phyloP scores from a whole-genome alignment of 2,113 vertebrate genomes.

The Danionella cerebrum region DNA sequence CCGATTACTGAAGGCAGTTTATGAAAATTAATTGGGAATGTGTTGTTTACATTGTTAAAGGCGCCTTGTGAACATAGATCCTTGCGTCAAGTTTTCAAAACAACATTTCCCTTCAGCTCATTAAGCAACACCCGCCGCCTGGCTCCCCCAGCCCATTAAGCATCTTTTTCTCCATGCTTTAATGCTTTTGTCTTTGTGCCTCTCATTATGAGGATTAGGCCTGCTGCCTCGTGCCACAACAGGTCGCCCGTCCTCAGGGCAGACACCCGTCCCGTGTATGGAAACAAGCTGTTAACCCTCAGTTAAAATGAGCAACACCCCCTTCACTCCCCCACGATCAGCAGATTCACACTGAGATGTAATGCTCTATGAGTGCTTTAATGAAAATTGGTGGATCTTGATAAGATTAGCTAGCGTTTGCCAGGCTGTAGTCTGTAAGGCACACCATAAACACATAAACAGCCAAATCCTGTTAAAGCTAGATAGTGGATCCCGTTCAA shows the following conservation, averaged over 20 bases:
- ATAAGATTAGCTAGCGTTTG: constrained; percentile 33
- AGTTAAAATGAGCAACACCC: constrained; percentile 13
- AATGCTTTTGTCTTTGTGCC: not conserved
- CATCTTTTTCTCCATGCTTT: not conserved
- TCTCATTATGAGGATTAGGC: constrained; percentile 20
- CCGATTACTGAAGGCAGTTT: not conserved
- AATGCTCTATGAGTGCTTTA: constrained; percentile 28
- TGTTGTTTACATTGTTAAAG: not conserved
- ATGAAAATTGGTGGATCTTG: constrained; percentile 32
- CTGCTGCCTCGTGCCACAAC: constrained; percentile 18
- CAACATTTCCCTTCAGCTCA: not conserved
- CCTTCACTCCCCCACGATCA: not conserved
- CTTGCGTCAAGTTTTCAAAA: not conserved
- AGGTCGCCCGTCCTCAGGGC: constrained; percentile 9
- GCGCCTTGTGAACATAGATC: not conserved
- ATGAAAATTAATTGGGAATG: not conserved
- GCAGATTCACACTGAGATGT: constrained; percentile 17
- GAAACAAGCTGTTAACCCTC: constrained; percentile 26
- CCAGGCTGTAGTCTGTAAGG: constrained; percentile 11
- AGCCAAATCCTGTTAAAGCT: constrained; percentile 37
- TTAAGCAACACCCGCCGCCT: not conserved
- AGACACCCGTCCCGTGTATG: not conserved
- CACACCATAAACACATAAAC: constrained; percentile 19
- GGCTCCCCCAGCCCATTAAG: not conserved
- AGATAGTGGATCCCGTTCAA: constrained; percentile 15